Conservation (phyloP, 2,113 vertebrate species). For the Charina bottae region DNA sequence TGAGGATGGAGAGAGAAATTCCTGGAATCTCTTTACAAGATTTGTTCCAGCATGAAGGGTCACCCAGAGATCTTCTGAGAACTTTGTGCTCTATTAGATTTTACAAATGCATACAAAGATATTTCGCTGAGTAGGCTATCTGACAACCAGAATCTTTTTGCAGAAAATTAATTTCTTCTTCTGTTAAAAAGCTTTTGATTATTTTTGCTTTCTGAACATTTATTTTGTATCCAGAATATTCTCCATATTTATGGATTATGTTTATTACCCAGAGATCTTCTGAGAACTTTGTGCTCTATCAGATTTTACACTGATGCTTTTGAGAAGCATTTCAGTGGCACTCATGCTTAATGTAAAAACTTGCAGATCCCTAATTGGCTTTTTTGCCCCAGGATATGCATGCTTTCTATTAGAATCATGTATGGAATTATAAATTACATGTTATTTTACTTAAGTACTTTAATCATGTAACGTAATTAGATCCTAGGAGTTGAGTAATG, state of each 20-base stretch:
- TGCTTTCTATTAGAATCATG: neutral
- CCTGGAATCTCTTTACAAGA: conserved; percentile 8
- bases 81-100: neutral
- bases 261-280: neutral
- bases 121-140: neutral
- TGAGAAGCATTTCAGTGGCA: neutral
- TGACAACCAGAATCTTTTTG: neutral
- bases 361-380: neutral
- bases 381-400: no score
- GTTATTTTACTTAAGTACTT: neutral
- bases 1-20: conserved; percentile 2
- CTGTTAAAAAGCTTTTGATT: neutral
- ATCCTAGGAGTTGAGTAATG: neutral
- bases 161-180: neutral
- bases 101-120: neutral
- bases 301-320: neutral
- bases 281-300: neutral
- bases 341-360: neutral
- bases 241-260: neutral
- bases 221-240: neutral
- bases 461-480: neutral
- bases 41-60: conserved; percentile 14
- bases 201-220: neutral
- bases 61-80: neutral
- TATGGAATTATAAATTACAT: neutral